Base-by-base conservation (phyloP, 2,113 vertebrate genomes). In the Machaerirhynchus nigripectus region DNA sequence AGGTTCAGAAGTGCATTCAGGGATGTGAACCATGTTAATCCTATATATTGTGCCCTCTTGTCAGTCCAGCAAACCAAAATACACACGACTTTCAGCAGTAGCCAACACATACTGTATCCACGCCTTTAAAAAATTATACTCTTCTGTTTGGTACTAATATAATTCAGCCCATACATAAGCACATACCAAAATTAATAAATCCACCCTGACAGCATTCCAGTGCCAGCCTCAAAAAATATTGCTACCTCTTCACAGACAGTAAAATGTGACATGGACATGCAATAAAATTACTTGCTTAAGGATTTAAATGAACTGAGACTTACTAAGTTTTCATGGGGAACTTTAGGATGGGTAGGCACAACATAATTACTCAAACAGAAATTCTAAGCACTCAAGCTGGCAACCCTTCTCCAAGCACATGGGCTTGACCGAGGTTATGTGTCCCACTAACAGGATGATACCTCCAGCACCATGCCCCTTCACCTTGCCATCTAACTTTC, bases 361-460 rank as follows among this genome's bases (percentile, higher is more conserved):
- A 74, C 8, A 6, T 27, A 83, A 90, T 33, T 79, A 87, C 42
- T 76, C 31, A 53, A 64, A 52, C 27, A 79, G 73, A 91, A 94
- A 74, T 70, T 46, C 57, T 53, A 55, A 78, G 59, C 21, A n/a
- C 40, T 76, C 42, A 77, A 35, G 75, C 37, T 74, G 78, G 46
- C 27, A 83, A 21, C 33, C 50, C 37, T 79, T 65, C 87, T 85
- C 70, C 60, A 53, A 33, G 57, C 31, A 56, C 11, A 6, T 0
- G 6, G 11, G 20, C 44, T 79, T 0, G 0, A 50, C 57, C 0
- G 1, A 80, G 67, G 35, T 50, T 79, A 35, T 1, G 0, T 28
- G 53, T 84, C 53, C 69, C 67, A 37, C 61, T 80, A 76, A 27
- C 20, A 55, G 28, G 49, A 73, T 35, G 55, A 20, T 13, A 69